A percentile compares a stretch with the other conserved stretches of the same genome.
Conservation (phyloP, 2,797 vertebrate species). For the Sebastolobus altivelis region DNA sequence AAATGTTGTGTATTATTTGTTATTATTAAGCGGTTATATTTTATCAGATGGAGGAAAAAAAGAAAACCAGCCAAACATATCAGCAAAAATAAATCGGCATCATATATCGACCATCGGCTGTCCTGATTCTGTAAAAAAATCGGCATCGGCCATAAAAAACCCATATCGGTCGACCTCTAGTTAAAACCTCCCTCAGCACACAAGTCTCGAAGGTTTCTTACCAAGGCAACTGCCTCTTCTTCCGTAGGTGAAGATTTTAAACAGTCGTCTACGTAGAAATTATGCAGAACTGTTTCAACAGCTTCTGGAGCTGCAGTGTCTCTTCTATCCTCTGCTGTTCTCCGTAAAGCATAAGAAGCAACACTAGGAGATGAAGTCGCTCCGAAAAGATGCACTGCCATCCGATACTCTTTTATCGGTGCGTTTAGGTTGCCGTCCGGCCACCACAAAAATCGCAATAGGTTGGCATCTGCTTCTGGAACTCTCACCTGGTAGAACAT, state of each 20-base stretch:
- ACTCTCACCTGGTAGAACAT: background rate
- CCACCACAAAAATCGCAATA: background rate
- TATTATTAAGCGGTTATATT: no score
- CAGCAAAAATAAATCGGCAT: no score
- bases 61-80: no score
- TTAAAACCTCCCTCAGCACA: background rate
- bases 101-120: no score
- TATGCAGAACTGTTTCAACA: background rate
- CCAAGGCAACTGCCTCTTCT: background rate
- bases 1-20: no score
- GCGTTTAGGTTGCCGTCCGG: background rate
- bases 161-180: no score
- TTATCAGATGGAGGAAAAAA: no score
- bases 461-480: background rate
- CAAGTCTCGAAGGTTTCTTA: background rate
- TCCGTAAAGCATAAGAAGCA: background rate
- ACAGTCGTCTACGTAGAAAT: background rate
- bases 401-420: background rate
- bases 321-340: background rate
- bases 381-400: background rate
- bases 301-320: background rate
- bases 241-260: background rate
- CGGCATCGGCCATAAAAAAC: no score
- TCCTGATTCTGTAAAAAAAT: no score
- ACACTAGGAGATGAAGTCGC: background rate